Conservation (phyloP, 2,888 invertebrate species). For the Cosmorhoe ocellata region DNA sequence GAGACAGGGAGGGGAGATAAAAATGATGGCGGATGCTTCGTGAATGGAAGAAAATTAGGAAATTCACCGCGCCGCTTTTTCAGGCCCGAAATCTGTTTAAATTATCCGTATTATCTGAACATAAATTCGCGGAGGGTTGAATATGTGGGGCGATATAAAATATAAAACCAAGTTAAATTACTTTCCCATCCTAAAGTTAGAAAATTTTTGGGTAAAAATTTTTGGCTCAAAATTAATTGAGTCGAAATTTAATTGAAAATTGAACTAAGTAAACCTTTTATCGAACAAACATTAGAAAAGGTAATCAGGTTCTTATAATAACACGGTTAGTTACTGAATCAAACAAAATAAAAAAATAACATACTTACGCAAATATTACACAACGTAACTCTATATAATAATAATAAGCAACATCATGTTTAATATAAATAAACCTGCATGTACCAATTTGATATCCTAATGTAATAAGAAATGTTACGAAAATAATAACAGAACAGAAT, state of each 20-base stretch:
- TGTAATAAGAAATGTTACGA: constrained; percentile 40
- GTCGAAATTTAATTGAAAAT: neutral
- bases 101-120: constrained; percentile 64
- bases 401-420: neutral
- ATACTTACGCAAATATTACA: too few relatives aligned
- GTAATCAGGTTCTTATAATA: too few relatives aligned
- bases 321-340: too few relatives aligned
- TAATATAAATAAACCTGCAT: neutral
- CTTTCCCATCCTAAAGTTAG: constrained; percentile 2
- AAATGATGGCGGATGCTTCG: constrained; percentile 78
- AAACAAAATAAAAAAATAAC: too few relatives aligned
- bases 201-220: neutral
- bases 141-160: constrained; percentile 26
- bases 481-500: constrained; percentile 50
- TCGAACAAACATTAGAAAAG: too few relatives aligned
- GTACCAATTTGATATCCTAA: constrained; percentile 15
- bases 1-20: constrained; percentile 77
- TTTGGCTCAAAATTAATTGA: neutral
- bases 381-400: neutral
- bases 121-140: constrained; percentile 43
- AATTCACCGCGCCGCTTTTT: constrained; percentile 71
- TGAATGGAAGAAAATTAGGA: constrained; percentile 78
- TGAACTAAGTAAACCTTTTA: neutral
- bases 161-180: constrained; percentile 9
- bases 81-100: constrained; percentile 63